phyloP scores from a whole-genome alignment of 2,113 vertebrate species.

The Naja naja region DNA sequence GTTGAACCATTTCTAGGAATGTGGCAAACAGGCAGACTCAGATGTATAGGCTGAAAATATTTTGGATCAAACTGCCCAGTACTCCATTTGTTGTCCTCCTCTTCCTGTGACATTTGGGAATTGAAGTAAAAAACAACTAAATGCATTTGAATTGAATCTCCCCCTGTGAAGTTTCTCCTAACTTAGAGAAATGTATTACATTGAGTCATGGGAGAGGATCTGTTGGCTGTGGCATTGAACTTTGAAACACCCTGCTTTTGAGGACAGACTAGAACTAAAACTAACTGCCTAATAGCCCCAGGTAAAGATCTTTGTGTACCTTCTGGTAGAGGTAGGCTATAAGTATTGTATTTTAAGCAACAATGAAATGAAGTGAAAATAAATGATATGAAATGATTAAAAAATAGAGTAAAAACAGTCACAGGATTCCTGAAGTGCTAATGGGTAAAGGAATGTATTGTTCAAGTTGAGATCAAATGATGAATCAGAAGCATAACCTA shows the following conservation, averaged over 20 bases:
- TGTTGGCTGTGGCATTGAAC: neutral
- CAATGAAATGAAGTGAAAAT: neutral
- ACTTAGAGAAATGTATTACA: neutral
- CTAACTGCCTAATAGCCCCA: neutral
- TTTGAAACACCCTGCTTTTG: neutral
- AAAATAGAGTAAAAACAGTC: neutral
- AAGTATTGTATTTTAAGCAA: neutral
- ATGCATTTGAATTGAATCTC: neutral
- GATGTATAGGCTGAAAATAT: neutral
- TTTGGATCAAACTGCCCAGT: neutral
- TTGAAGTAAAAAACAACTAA: neutral
- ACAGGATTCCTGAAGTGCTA: neutral
- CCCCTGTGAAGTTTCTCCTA: neutral
- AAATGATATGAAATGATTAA: neutral
- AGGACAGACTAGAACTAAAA: neutral
- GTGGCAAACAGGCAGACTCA: neutral
- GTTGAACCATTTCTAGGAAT: neutral
- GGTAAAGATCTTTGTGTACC: neutral
- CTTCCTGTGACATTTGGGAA: neutral
- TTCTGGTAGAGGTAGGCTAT: neutral
- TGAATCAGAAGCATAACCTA: neutral
- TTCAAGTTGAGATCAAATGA: neutral
- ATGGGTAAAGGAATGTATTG: no score
- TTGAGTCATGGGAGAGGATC: neutral
- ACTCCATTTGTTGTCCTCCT: neutral